These are phyloP conservation scores for Todiramphus chloris DNA, from an alignment of 2,113 vertebrate genomes.

Conservation along the genomic window DNA sequence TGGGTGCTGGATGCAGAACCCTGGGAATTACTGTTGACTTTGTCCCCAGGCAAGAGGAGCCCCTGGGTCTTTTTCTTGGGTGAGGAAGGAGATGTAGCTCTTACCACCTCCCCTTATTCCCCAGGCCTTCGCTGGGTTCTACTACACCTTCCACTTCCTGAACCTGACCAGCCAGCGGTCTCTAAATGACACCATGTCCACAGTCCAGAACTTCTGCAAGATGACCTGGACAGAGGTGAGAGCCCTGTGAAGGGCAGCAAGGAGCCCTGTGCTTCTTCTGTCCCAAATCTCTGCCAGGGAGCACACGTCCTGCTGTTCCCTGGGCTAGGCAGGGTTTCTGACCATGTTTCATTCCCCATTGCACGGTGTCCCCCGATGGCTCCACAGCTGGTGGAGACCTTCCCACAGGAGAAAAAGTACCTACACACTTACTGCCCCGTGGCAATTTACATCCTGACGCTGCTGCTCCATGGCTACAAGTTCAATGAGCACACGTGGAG, in stretches of 20 bases:
- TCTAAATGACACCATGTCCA: constrained; percentile 35
- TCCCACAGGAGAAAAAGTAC: background rate
- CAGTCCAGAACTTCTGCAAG: constrained; percentile 72
- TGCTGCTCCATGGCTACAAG: constrained; percentile 81
- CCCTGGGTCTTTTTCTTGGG: too few relatives aligned
- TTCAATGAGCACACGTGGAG: constrained; percentile 78
- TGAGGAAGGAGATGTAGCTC: background rate
- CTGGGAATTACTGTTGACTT: background rate
- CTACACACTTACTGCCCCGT: constrained; percentile 80
- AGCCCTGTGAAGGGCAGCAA: background rate
- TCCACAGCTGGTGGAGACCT: constrained; percentile 31
- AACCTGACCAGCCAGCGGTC: constrained; percentile 74
- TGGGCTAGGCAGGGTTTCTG: background rate
- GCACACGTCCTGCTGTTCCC: background rate
- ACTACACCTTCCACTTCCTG: constrained; percentile 81
- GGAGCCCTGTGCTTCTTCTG: background rate
- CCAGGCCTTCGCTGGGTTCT: constrained; percentile 83
- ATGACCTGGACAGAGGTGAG: constrained; percentile 75
- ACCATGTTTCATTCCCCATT: background rate
- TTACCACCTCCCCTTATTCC: background rate
- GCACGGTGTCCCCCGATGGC: accelerated
- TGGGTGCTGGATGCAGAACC: background rate
- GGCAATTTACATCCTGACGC: constrained; percentile 76
- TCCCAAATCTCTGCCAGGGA: background rate
- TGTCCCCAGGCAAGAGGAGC: background rate